Base-by-base conservation (phyloP, 2,888 invertebrate genomes). In the Hyppa rectilinea region DNA sequence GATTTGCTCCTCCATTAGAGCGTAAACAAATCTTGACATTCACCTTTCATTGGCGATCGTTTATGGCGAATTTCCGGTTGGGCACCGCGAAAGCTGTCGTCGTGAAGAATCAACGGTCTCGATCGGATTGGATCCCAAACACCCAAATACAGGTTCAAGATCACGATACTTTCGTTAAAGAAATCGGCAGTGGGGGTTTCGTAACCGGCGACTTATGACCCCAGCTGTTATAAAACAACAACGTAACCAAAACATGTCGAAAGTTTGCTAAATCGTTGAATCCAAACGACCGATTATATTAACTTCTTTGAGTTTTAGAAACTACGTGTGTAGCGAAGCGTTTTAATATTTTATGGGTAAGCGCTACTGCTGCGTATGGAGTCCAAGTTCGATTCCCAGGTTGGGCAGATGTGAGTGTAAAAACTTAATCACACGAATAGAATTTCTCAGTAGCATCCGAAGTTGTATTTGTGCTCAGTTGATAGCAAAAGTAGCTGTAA, bases 21-120 rank as follows among this genome's bases (percentile, higher is more conserved):
- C 80, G 86, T 87, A 85, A 89, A 91, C 89, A 89, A 91, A 90
- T 74, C 92, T 92, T 94, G 94, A 94, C 94, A 94, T 94, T 94
- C 93, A 93, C 93, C 93, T 94, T 92, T 92, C 92, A 87, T 90
- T 87, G 87, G 83, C 80, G 79, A 83, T 83, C 87, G 87, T 89
- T 88, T 88, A 89, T 84, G 80, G 87, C 87, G 72, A 87, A 87
- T 92, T 93, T 93, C 94, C 93, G 92, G 93, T 88, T 89, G 65
- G 84, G 84, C 83, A 85, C 83, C 91, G 92, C 92, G 94, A 94
- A 94, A 94, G 94, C 90, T 82, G 85, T 82, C 80, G 87, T 85
- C 84, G 87, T 81, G 75, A 70, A 79, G 80, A 75, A 75, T 60
- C 55, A 23, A 52, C 29, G 63, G 38, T 49, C 87, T 86, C 89